Base-by-base conservation (phyloP, 1,140 invertebrate genomes). In the Thalassaphorura encarpata region DNA sequence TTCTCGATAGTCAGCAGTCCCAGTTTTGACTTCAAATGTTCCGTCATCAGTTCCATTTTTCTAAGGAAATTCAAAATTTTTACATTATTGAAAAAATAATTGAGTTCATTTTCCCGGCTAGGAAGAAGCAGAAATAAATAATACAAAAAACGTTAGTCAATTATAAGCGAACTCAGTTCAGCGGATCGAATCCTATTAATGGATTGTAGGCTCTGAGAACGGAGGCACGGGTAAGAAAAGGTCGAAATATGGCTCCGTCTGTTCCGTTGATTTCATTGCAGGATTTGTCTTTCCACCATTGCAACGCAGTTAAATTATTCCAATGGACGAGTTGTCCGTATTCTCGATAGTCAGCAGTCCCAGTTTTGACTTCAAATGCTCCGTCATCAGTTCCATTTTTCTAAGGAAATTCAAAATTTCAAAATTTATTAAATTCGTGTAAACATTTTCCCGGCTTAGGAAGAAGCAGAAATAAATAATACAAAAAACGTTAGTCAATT, bases 211-310 rank as follows among this genome's bases (percentile, higher is more conserved):
- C 42, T 50, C 36, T 33, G 4, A 63, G 45, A 19, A 54, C 59
- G 1, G 63, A 60, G 15, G 62, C 54, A 26, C 28, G 45, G 71
- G 73, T 77, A n/a, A 82, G 68, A 57, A 78, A 79, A 0, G 85
- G 83, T 5, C 83, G 75, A 68, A 87, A 88, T 3, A 87, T 79
- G 0, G 83, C 84, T 0, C 82, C 80, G 66, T 89, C 86, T 0
- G 83, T 85, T 3, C 85, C 86, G 13, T 76, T 72, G 61, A 75
- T 82, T 1, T 74, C 67, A 66, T 87, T 84, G 66, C 84, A 87
- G 0, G 67, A 64, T 26, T 75, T 70, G 13, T 76, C 72, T 0
- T 67, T 67, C 82, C 83, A 86, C 1, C 77, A 67, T 11, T 68
- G 57, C 54, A 81, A 65, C 52, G 77, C 68, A 1, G 74, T 68